Conservation (phyloP, 1,140 invertebrate species). For the Calycopis cecrops region DNA sequence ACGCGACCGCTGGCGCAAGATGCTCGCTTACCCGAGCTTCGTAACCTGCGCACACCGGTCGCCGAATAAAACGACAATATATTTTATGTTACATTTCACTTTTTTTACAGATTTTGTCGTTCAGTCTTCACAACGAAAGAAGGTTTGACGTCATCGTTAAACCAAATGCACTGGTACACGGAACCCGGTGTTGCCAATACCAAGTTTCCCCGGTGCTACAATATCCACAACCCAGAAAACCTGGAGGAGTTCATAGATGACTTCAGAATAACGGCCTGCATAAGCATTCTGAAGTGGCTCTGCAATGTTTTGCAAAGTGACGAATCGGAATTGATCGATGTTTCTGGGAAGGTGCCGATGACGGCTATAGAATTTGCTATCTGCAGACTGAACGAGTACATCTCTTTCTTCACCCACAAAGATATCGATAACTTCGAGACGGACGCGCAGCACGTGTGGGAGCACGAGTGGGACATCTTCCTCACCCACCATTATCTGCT, state of each 20-base stretch:
- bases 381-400: conserved; percentile 83
- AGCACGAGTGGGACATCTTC: conserved; percentile 91
- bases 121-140: conserved; percentile 94
- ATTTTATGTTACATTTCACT: conserved; percentile 1
- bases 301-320: conserved; percentile 76
- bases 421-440: conserved; percentile 88
- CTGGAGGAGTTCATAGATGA: conserved; percentile 92
- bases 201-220: conserved; percentile 92
- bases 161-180: conserved; percentile 92
- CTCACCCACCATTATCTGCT: conserved; percentile 84
- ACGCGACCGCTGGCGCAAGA: too few relatives aligned
- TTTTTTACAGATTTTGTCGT: conserved; percentile 79
- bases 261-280: conserved; percentile 91
- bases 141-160: conserved; percentile 87
- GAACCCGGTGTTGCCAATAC: conserved; percentile 87
- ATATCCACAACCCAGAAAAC: conserved; percentile 90
- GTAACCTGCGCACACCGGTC: too few relatives aligned
- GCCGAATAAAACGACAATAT: conserved; percentile 5
- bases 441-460: conserved; percentile 79
- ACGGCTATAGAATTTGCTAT: conserved; percentile 87
- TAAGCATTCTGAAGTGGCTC: conserved; percentile 87
- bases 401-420: conserved; percentile 85
- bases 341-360: conserved; percentile 81
- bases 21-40: too few relatives aligned
- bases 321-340: conserved; percentile 74